Evolutionary conservation across 1,140 invertebrate genomes (phyloP).

Genomic region (Linepithema humile): DNA sequence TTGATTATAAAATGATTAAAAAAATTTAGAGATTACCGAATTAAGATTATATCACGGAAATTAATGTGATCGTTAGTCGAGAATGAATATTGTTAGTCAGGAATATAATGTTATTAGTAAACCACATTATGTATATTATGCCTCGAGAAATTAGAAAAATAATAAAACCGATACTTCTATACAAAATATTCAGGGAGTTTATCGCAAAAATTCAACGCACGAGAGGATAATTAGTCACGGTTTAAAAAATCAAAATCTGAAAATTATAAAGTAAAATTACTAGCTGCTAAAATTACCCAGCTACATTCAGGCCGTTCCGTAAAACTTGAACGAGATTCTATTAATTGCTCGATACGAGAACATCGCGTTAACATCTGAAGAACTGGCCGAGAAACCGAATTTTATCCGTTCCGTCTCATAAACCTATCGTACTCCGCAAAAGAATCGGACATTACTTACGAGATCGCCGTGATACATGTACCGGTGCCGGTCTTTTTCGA

Average conservation of each 20-base stretch:
- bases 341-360: slow-evolving; percentile 9
- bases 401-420: slow-evolving; percentile 16
- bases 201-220: not conserved
- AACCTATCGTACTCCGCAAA: slow-evolving; percentile 19
- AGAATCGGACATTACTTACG: not conserved
- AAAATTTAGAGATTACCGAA: too few species aligned
- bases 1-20: too few species aligned
- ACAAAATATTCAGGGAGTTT: not conserved
- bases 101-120: not conserved
- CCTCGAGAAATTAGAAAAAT: not conserved
- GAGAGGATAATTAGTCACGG: not conserved
- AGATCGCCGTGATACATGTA: slow-evolving; percentile 22
- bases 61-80: too few species aligned
- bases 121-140: not conserved
- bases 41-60: too few species aligned
- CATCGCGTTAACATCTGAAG: not conserved
- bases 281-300: not conserved
- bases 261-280: not conserved
- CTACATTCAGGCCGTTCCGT: not conserved
- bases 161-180: not conserved
- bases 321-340: not conserved
- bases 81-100: not conserved
- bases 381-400: not conserved
- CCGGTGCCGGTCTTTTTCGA: not conserved
- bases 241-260: not conserved